Conservation (phyloP, 2,888 invertebrate species). For the Drosophila kambysellisi region DNA sequence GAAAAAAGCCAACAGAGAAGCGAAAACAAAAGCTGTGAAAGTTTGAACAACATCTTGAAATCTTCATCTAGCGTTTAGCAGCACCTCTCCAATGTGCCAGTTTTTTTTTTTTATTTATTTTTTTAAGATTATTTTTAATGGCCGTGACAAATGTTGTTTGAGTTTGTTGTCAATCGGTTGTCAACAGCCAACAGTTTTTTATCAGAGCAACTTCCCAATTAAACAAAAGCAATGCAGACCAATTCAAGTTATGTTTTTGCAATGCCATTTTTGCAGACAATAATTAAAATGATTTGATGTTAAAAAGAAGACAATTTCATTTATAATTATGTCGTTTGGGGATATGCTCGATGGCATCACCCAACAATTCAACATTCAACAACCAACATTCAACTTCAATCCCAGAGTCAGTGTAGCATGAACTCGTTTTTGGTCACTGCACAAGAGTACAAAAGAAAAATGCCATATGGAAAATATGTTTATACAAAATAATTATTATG, state of each 20-base stretch:
- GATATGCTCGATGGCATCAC: conserved; percentile 35
- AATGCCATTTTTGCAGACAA: conserved; percentile 53
- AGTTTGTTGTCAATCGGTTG: conserved; percentile 58
- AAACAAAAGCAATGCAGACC: conserved; percentile 27
- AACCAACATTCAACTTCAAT: neutral
- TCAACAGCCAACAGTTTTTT: conserved; percentile 13
- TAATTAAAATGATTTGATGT: conserved; percentile 70
- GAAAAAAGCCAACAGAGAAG: neutral
- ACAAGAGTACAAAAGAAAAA: conserved; percentile 15
- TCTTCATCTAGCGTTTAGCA: conserved; percentile 16
- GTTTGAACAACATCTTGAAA: conserved; percentile 30
- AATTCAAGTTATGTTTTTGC: conserved; percentile 39
- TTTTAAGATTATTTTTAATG: conserved; percentile 36
- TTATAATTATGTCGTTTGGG: conserved; percentile 54
- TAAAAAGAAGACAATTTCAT: conserved; percentile 37
- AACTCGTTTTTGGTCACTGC: conserved; percentile 71
- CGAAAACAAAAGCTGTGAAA: conserved; percentile 57
- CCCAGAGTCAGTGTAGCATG: conserved; percentile 60
- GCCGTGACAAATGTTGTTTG: conserved; percentile 63
- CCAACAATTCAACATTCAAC: conserved; percentile 13
- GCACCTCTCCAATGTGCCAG: conserved; percentile 45
- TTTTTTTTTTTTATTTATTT: conserved; percentile 50
- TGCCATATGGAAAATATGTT: conserved; percentile 14
- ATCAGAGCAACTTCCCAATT: conserved; percentile 25
- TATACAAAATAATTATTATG: conserved; percentile 19